Conservation (phyloP, 2,113 vertebrate species). For the Oenanthe melanoleuca region DNA sequence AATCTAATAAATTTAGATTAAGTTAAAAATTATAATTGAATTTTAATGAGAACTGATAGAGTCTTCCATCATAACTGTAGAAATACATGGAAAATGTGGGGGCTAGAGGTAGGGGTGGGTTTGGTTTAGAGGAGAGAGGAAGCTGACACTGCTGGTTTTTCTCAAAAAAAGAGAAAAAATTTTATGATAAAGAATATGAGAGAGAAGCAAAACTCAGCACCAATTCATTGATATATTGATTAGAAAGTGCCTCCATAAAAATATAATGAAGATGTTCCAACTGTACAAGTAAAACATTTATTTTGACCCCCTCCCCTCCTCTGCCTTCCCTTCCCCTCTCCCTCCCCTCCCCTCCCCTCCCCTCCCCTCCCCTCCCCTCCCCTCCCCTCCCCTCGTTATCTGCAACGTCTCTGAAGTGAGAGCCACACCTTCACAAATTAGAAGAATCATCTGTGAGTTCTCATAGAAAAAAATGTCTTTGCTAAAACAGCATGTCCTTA, state of each 20-base stretch:
- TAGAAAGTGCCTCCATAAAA: not conserved
- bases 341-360: no score
- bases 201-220: not conserved
- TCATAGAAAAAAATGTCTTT: not conserved
- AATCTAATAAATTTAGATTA: not conserved
- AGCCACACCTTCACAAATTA: not conserved
- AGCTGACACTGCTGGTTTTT: not conserved
- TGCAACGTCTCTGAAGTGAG: not conserved
- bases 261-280: not conserved
- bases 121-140: not conserved
- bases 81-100: not conserved
- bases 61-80: not conserved
- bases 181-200: not conserved
- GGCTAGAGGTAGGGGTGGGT: rapidly evolving
- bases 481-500: not conserved
- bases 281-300: not conserved
- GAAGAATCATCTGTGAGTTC: not conserved
- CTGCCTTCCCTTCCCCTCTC: not conserved
- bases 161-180: not conserved
- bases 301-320: no score
- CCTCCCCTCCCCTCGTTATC: no score
- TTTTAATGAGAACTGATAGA: not conserved
- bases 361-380: no score
- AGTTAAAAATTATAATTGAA: not conserved
- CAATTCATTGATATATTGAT: not conserved